These are phyloP conservation scores for Trissoscelio sp. DNA, from an alignment of 2,888 invertebrate species.

Conservation along the genomic window DNA sequence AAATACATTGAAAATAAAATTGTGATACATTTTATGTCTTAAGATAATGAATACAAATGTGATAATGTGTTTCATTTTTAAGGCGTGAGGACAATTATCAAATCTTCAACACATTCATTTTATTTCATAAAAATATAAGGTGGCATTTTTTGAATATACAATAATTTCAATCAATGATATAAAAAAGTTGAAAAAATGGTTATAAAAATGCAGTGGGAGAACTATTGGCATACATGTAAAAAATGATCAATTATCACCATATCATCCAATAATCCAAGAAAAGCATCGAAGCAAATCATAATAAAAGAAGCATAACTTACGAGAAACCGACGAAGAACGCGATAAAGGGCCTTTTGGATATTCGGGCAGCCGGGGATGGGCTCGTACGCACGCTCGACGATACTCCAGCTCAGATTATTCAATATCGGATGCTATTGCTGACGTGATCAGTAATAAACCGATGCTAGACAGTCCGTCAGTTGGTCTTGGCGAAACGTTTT, in stretches of 20 bases:
- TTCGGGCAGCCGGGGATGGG: constrained; percentile 67
- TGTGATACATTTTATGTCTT: too few species aligned
- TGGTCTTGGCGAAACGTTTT: constrained; percentile 68
- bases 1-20: neutral
- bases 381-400: constrained; percentile 80
- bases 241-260: constrained; percentile 72
- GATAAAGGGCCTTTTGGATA: constrained; percentile 76
- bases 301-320: constrained; percentile 84
- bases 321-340: constrained; percentile 82
- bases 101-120: too few species aligned
- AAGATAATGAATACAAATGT: too few species aligned
- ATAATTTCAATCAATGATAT: too few species aligned
- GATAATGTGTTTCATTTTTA: too few species aligned
- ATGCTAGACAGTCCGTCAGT: constrained; percentile 69
- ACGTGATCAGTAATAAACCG: constrained; percentile 60
- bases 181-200: neutral
- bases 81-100: too few species aligned
- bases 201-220: constrained; percentile 18
- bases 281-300: constrained; percentile 84
- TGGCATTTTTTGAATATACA: too few species aligned
- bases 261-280: constrained; percentile 76
- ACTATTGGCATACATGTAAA: constrained; percentile 38
- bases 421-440: constrained; percentile 75
- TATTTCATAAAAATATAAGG: too few species aligned
- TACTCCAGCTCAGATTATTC: constrained; percentile 81